Evolutionary conservation across 1,140 invertebrate genomes (phyloP).

Genomic region (Pantala flavescens): DNA sequence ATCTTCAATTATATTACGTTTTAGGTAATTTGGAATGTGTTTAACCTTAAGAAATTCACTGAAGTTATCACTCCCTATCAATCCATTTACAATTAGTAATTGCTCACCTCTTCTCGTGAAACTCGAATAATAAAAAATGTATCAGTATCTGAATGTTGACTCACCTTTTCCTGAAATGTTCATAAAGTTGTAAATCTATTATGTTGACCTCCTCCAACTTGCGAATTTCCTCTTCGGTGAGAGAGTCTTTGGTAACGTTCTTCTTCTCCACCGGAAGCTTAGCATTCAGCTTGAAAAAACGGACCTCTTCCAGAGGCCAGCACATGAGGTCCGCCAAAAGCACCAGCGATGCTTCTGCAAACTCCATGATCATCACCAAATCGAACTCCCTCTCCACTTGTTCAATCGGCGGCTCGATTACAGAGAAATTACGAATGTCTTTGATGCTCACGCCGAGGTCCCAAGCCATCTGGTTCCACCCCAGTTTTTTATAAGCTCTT

Average conservation of each 20-base stretch:
- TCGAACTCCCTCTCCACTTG: constrained; percentile 37
- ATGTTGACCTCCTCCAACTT: background rate
- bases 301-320: constrained; percentile 34
- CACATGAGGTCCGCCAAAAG: constrained; percentile 38
- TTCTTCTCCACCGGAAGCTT: background rate
- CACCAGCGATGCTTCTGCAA: constrained; percentile 43
- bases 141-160: background rate
- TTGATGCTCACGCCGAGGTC: background rate
- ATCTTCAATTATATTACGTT: background rate
- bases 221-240: background rate
- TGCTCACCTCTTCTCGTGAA: too few species aligned
- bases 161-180: background rate
- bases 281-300: constrained; percentile 1
- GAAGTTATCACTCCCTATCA: too few species aligned
- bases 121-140: too few species aligned
- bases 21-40: too few species aligned
- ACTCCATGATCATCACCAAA: constrained; percentile 42
- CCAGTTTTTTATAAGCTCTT: background rate
- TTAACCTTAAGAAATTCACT: too few species aligned
- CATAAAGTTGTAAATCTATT: background rate
- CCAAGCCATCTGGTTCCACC: constrained; percentile 2
- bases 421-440: background rate
- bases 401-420: constrained; percentile 23
- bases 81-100: too few species aligned
- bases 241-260: background rate